A percentile compares a stretch with the other conserved stretches of the same genome.
phyloP scores from a whole-genome alignment of 1,140 invertebrate genomes.

The Sogatella furcifera region DNA sequence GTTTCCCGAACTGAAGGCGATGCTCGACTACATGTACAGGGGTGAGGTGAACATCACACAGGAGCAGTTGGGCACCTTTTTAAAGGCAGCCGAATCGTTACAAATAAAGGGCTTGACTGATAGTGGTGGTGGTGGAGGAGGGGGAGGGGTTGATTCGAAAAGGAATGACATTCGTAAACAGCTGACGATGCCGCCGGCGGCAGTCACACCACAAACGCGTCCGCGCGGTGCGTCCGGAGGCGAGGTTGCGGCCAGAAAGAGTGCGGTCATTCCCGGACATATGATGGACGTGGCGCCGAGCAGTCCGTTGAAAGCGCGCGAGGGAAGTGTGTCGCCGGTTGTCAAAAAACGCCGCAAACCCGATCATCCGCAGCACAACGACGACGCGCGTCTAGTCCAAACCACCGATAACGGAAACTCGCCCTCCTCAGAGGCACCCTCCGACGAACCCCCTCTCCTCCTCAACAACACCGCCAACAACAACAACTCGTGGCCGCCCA shows the following conservation, averaged over 20 bases:
- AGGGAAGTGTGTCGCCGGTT: conserved; percentile 9
- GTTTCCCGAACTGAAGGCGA: conserved; percentile 79
- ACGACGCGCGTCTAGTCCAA: conserved; percentile 1
- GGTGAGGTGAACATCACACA: conserved; percentile 90
- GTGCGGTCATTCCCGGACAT: not conserved
- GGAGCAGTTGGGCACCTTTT: conserved; percentile 74
- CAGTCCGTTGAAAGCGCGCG: not conserved
- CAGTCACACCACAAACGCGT: not conserved
- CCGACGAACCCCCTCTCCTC: not conserved
- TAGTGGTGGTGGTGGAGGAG: conserved; percentile 45
- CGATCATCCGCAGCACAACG: not conserved
- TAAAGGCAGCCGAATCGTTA: conserved; percentile 82
- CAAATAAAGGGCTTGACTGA: conserved; percentile 88
- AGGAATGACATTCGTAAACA: not conserved
- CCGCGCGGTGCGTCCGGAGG: not conserved
- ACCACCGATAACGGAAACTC: not conserved
- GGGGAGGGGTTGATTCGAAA: not conserved
- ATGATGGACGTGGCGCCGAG: not conserved
- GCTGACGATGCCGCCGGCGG: not conserved
- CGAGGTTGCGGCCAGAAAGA: not conserved
- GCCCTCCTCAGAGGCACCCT: not conserved
- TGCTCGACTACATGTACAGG: conserved; percentile 91
- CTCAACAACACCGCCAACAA: not conserved
- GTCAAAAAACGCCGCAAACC: not conserved
- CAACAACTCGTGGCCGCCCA: not conserved